These are phyloP conservation scores for Tigriopus californicus DNA, from an alignment of 2,888 invertebrate genomes.

Conservation along the genomic window DNA sequence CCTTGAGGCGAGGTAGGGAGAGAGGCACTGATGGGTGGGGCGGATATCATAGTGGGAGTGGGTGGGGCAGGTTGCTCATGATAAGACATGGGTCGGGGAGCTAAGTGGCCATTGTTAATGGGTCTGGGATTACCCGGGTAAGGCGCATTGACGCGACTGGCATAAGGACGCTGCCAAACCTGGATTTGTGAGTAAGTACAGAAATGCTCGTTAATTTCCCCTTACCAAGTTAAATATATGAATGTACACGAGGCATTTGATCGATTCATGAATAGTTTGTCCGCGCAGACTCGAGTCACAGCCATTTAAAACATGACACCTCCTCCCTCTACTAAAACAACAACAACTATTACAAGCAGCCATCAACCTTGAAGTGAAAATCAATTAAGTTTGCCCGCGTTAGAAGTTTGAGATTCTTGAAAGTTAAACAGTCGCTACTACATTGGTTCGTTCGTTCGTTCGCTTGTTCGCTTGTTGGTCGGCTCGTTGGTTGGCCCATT, in stretches of 20 bases:
- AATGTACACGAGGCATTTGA: not conserved
- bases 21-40: not conserved
- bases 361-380: no score
- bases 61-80: not conserved
- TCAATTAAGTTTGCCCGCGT: no score
- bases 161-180: slow-evolving; percentile 49
- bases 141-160: not conserved
- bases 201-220: not conserved
- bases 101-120: not conserved
- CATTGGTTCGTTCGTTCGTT: no score
- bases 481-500: no score
- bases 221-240: not conserved
- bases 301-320: not conserved
- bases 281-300: not conserved
- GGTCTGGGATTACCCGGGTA: not conserved
- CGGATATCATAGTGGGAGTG: not conserved
- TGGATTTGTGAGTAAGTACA: slow-evolving; percentile 24
- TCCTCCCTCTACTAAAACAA: not conserved
- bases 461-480: no score
- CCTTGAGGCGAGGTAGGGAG: not conserved
- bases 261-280: not conserved
- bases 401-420: no score
- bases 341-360: no score
- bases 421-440: no score
- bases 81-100: not conserved